Conservation (phyloP, 2,797 vertebrate genomes). For the Chrysocyon brachyurus region DNA sequence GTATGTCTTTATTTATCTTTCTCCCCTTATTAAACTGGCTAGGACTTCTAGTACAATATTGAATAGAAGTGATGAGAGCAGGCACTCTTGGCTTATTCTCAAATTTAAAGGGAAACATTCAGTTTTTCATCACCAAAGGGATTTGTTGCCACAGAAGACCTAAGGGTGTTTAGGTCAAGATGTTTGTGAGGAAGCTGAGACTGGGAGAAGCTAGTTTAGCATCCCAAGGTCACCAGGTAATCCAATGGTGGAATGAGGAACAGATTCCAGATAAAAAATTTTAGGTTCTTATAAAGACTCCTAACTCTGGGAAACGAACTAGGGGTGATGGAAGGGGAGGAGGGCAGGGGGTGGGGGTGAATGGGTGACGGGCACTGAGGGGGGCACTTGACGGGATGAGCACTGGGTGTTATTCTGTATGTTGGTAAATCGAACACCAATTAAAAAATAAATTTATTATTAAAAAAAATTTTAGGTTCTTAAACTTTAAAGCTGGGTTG, state of each 20-base stretch:
- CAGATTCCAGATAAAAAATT: not conserved
- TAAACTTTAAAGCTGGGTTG: not conserved
- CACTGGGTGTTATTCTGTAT: too few relatives aligned
- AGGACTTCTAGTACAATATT: not conserved
- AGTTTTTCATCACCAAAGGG: not conserved
- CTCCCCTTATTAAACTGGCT: not conserved
- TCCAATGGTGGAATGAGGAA: not conserved
- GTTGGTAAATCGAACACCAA: too few relatives aligned
- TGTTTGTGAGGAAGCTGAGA: not conserved
- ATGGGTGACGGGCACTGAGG: too few relatives aligned
- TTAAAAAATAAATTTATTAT: too few relatives aligned
- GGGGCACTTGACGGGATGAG: too few relatives aligned
- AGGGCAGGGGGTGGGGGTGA: too few relatives aligned
- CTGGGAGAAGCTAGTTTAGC: not conserved
- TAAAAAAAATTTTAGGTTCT: not conserved
- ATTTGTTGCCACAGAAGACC: not conserved
- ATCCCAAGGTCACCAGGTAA: not conserved
- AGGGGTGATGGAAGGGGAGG: too few relatives aligned
- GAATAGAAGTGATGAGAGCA: not conserved
- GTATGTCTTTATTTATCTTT: not conserved
- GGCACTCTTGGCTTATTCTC: not conserved
- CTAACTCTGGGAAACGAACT: too few relatives aligned
- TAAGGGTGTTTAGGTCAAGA: not conserved
- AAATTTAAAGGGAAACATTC: not conserved
- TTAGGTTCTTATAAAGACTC: not conserved